Conservation (phyloP, 2,888 invertebrate genomes). For the Amiota minor region DNA sequence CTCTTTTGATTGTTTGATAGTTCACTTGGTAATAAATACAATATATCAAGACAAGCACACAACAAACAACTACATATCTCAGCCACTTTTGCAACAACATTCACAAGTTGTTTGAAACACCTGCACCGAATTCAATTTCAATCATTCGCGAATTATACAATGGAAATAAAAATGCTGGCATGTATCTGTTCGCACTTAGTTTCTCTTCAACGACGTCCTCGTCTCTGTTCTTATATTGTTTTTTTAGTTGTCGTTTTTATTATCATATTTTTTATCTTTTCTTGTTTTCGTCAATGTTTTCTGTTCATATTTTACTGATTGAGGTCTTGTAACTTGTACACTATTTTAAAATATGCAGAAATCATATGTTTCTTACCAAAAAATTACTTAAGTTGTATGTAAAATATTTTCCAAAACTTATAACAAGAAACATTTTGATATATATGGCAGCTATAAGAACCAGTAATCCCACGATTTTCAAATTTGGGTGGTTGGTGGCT, state of each 20-base stretch:
- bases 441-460: too few relatives aligned
- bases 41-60: background rate
- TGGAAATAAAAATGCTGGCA: constrained; percentile 39
- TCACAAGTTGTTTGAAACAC: constrained; percentile 16
- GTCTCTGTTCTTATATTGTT: background rate
- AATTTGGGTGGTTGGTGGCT: too few relatives aligned
- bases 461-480: too few relatives aligned
- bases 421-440: too few relatives aligned
- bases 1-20: background rate
- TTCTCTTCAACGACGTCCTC: background rate
- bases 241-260: constrained; percentile 25
- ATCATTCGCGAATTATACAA: background rate
- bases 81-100: constrained; percentile 4
- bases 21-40: constrained; percentile 6
- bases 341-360: constrained; percentile 21
- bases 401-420: too few relatives aligned
- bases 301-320: constrained; percentile 24
- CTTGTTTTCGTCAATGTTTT: constrained; percentile 45
- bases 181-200: constrained; percentile 57
- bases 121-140: constrained; percentile 20
- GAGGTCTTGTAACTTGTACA: constrained; percentile 27
- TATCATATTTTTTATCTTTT: constrained; percentile 17
- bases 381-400: background rate
- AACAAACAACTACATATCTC: constrained; percentile 1
- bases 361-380: constrained; percentile 18